Percentiles rank a stretch among this genome's conserved stretches.
phyloP scores from a whole-genome alignment of 2,888 invertebrate genomes.

The Microchrysa polita region DNA sequence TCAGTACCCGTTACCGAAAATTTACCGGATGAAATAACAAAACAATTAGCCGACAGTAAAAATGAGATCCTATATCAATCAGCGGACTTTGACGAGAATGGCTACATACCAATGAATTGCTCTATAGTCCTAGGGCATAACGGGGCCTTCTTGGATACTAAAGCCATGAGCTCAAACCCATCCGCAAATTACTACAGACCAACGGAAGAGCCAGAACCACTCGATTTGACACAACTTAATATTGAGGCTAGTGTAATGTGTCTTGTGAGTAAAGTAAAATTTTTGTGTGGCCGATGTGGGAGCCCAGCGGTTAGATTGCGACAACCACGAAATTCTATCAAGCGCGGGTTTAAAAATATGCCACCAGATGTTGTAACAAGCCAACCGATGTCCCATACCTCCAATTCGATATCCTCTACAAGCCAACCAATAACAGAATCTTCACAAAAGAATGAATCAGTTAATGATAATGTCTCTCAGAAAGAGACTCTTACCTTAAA shows the following conservation, averaged over 20 bases:
- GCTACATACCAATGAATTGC: constrained; percentile 52
- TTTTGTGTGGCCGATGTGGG: constrained; percentile 78
- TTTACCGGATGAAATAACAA: constrained; percentile 12
- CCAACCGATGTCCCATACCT: constrained; percentile 51
- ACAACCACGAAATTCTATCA: constrained; percentile 63
- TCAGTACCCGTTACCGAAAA: not conserved
- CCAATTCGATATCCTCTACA: constrained; percentile 19
- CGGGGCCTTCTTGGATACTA: constrained; percentile 67
- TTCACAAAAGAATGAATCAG: not conserved
- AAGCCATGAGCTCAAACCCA: constrained; percentile 63
- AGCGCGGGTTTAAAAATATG: constrained; percentile 58
- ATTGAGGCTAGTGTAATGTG: constrained; percentile 90
- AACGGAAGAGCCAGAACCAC: constrained; percentile 83
- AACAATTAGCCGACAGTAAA: constrained; percentile 50
- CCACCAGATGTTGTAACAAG: constrained; percentile 61
- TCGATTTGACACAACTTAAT: constrained; percentile 86
- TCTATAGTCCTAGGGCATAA: constrained; percentile 54
- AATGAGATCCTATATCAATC: constrained; percentile 51
- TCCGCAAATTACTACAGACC: constrained; percentile 83
- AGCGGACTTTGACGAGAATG: constrained; percentile 53
- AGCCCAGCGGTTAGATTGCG: constrained; percentile 73
- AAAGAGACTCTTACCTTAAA: constrained; percentile 18
- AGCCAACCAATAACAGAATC: constrained; percentile 16
- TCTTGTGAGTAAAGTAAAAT: constrained; percentile 82
- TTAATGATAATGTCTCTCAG: not conserved